Percentiles rank a stretch among this genome's conserved stretches.
These are phyloP conservation scores for Sula dactylatra DNA, from an alignment of 2,113 vertebrate species.

Conservation along the genomic window DNA sequence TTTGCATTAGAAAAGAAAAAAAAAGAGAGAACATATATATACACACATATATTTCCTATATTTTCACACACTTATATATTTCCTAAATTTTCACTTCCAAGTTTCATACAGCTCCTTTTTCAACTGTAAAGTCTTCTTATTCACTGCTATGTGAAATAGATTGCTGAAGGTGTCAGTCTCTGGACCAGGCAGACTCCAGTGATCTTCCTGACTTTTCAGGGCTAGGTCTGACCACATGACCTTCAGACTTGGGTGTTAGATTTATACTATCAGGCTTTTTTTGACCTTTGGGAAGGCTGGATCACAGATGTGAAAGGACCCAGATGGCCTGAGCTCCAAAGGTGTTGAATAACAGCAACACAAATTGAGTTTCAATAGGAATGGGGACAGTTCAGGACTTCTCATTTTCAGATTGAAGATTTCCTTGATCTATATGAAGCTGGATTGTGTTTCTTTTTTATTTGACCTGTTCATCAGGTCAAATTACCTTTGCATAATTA, in stretches of 20 bases:
- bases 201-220: neutral
- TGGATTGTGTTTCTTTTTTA: neutral
- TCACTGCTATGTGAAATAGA: neutral
- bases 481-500: neutral
- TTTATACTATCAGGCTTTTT: neutral
- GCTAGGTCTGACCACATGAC: neutral
- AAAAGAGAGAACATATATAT: neutral
- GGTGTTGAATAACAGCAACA: neutral
- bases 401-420: neutral
- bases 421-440: neutral
- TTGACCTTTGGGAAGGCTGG: neutral
- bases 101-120: neutral
- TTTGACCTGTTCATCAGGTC: neutral
- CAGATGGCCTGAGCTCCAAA: neutral
- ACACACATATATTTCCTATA: neutral
- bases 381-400: neutral
- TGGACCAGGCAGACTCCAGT: neutral
- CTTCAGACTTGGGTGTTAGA: neutral
- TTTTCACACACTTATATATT: neutral
- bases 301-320: neutral
- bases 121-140: neutral
- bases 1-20: neutral
- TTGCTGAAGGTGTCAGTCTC: neutral
- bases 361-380: neutral
- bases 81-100: neutral